Base-by-base conservation (phyloP, 2,888 invertebrate genomes). In the Erpobdella octoculata region DNA sequence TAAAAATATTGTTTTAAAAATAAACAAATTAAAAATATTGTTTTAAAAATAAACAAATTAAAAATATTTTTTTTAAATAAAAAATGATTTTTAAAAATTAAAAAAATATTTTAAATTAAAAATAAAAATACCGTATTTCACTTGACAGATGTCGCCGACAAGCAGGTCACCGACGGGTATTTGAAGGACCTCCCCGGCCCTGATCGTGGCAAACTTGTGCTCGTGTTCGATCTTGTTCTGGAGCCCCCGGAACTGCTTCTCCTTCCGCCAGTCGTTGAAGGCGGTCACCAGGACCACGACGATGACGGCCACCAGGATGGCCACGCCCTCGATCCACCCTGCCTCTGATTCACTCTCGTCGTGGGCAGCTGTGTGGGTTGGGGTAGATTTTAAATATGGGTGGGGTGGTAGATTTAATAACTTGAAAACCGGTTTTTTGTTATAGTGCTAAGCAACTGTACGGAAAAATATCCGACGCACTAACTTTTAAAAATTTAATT, bases 231-330 rank as follows among this genome's bases (percentile, higher is more conserved):
- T 97, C 85, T 96, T 91, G 85, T 87, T 91, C 86, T 97, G 96
- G 79, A 97, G 88, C 81, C 96, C 97, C 83, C 97, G 89, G 86
- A 98, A 98, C 87, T 98, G 97, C 85, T 94, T 89, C 87, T 98
- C 98, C 88, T 98, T 98, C 81, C 94, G 93, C 87, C 96, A 98
- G 88, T 98, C 97, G 88, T 98, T 98, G 86, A 97, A 94, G 81
- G 98, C 97, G 84, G 97, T 98, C 80, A 98, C 97, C 86, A 98
- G 87, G 78, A 98, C 97, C 85, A 98, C 96, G 84, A 96, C 95
- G 85, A 95, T 91, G 83, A 98, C 98, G 80, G 97, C 97, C 86
- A 96, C 91, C 85, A 98, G 89, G 85, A 98, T 98, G 83, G 98
- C 98, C 82, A 94, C 89, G 83, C 97, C 97, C 87, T 98, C 98